Evolutionary conservation across 2,888 invertebrate genomes (phyloP), one percentile per base, ranked within the genome.

Genomic region (Stomorhina lunata): DNA sequence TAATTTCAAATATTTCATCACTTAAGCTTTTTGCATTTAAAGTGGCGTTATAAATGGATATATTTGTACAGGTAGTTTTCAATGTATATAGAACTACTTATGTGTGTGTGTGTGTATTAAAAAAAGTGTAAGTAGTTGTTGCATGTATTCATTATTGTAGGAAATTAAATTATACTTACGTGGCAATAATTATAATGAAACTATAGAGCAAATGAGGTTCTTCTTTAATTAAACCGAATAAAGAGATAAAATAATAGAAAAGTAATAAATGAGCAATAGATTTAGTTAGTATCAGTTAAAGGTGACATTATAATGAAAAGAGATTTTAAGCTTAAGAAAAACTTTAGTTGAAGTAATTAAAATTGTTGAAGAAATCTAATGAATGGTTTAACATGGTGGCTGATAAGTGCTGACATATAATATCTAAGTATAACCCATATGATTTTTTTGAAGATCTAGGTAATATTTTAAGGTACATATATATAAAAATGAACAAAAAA

Each of bases 111-210:
- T n/a, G 27, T 69, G 40, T 12, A 45, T 25, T 32, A 6, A 32
- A 6, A 6, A 6, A 32, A 15, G 10, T 17, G 53, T 15, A 29
- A 7, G n/a, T 50, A 20, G 4, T n/a, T 50, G 15, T 32, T 76
- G 20, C 40, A 50, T 17, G 37, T 65, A 25, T 65, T 25, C 48
- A 17, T 65, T 22, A 59, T 4, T 48, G 45, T 27, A 25, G 25
- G 43, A 65, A 78, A 82, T 79, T 75, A 75, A 79, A 82, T 82
- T 79, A 79, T 45, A 82, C 75, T 82, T 82, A 78, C 65, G 78
- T 82, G 81, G 45, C 72, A 68, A 72, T 72, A 37, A 75, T 45
- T 71, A 61, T 63, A 43, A 65, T 57, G 34, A 57, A 66, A 69
- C 20, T 37, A 20, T 10, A n/a, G 27, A 65, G 71, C 27, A 71